Base-by-base conservation (phyloP, 2,797 vertebrate genomes). In the Sciaenops ocellatus region DNA sequence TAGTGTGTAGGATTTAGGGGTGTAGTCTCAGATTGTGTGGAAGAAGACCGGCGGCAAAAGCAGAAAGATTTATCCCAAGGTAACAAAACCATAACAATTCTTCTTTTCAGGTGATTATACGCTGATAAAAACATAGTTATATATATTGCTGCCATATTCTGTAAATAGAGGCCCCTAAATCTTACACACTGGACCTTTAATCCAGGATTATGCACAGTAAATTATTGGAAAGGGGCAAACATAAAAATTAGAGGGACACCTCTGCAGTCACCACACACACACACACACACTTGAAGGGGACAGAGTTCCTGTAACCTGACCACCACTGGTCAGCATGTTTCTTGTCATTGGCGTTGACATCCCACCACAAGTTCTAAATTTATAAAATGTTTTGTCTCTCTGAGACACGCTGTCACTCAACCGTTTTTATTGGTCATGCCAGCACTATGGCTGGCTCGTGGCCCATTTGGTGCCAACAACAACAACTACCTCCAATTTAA, bases 401-500 rank as follows among this genome's bases (percentile, higher is more conserved):
- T 16, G 15, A 38, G 2, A 56, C 60, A 30, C 3, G 0, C 4
- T 7, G 65, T 30, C 42, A 59, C 22, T 42, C 59, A 63, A 20
- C 28, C 42, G 10, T 63, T 44, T 18, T 62, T 24, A 50, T 38
- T 44, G 51, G 30, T 69, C 50, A 41, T 1, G 1, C 1, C 59
- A 65, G 52, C 30, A 44, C 26, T 34, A 52, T 47, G 26, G 55
- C n/a, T 1, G 0, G 34, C 48, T 34, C 2, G 12, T 47, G 48
- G 17, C 50, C 48, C 42, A 22, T 59, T 28, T 38, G 26, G 22
- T 54, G 44, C 20, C 26, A 6, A 51, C n/a, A 9, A 15, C 56
- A 64, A 8, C 41, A 76, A 28, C 54, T 24, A 51, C 38, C 54
- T 78, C 47, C 34, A 24, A 61, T 64, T 83, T 9, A 55, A 60